phyloP scores from a whole-genome alignment of 2,797 vertebrate species.

The Naso thynnoides region DNA sequence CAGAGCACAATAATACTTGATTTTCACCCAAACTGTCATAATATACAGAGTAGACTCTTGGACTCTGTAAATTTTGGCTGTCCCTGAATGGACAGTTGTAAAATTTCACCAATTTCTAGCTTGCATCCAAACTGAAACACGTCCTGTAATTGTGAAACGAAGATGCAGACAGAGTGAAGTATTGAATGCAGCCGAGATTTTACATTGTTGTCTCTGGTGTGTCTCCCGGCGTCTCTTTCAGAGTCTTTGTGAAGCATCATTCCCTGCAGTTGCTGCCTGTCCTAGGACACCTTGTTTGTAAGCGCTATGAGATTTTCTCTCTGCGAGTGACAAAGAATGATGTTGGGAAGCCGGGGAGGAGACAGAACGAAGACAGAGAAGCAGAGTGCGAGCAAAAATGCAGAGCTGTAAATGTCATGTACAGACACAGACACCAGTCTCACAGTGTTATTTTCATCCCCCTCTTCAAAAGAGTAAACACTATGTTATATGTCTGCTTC shows the following conservation, averaged over 20 bases:
- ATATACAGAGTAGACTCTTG: not conserved
- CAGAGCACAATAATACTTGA: not conserved
- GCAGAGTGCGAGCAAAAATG: constrained; percentile 58
- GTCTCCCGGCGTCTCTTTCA: constrained; percentile 61
- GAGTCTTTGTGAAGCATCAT: constrained; percentile 74
- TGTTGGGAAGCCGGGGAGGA: constrained; percentile 67
- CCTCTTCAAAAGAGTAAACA: constrained; percentile 86
- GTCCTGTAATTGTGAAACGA: not conserved
- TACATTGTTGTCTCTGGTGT: constrained; percentile 22
- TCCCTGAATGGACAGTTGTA: not conserved
- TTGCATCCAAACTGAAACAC: not conserved
- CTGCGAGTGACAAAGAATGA: constrained; percentile 89
- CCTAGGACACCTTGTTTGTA: constrained; percentile 88
- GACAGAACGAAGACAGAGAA: constrained; percentile 57
- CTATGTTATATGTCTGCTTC: constrained; percentile 76
- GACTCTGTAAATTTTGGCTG: not conserved
- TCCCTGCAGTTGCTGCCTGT: constrained; percentile 86
- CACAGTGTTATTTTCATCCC: constrained; percentile 85
- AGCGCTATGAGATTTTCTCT: constrained; percentile 94
- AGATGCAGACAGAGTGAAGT: constrained; percentile 12
- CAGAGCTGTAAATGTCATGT: constrained; percentile 97
- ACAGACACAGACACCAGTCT: constrained; percentile 95
- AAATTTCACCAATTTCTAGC: not conserved
- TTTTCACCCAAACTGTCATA: not conserved
- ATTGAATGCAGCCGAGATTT: constrained; percentile 8